Conservation (phyloP, 2,113 vertebrate species). For the Triplophysa rosa region DNA sequence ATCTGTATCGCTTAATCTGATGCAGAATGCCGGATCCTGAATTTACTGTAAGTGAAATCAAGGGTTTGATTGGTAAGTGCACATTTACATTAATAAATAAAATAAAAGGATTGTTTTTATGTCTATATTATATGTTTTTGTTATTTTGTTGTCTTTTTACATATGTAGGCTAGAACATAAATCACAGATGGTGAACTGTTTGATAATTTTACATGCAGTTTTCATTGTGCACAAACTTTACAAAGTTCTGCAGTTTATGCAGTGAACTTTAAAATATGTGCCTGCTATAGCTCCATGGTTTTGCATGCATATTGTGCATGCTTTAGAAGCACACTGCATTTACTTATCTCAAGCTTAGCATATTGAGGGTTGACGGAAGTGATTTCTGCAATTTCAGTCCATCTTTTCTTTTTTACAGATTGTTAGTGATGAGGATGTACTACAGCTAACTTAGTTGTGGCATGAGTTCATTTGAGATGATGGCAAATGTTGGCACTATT, state of each 20-base stretch:
- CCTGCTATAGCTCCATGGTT: not conserved
- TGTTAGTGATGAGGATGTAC: not conserved
- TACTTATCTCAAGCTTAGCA: not conserved
- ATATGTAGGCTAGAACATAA: not conserved
- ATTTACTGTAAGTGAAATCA: conserved; percentile 92
- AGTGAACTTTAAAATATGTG: not conserved
- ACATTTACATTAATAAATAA: not conserved
- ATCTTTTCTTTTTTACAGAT: not conserved
- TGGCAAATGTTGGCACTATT: not conserved
- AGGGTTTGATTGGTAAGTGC: conserved; percentile 94
- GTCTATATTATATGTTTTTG: not conserved
- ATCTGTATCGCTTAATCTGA: conserved; percentile 4
- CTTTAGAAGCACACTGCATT: not conserved
- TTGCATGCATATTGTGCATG: not conserved
- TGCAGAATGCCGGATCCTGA: conserved; percentile 92
- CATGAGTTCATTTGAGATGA: not conserved
- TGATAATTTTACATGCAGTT: not conserved
- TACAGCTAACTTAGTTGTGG: too few relatives aligned
- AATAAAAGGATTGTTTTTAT: not conserved
- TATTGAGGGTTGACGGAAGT: not conserved
- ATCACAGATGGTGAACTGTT: not conserved
- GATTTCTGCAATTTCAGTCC: not conserved
- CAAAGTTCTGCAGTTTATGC: too few relatives aligned
- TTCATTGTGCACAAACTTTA: not conserved
- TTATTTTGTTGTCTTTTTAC: not conserved